Evolutionary conservation across 2,888 invertebrate genomes (phyloP).

Genomic region (Ophonus ardosiacus): DNA sequence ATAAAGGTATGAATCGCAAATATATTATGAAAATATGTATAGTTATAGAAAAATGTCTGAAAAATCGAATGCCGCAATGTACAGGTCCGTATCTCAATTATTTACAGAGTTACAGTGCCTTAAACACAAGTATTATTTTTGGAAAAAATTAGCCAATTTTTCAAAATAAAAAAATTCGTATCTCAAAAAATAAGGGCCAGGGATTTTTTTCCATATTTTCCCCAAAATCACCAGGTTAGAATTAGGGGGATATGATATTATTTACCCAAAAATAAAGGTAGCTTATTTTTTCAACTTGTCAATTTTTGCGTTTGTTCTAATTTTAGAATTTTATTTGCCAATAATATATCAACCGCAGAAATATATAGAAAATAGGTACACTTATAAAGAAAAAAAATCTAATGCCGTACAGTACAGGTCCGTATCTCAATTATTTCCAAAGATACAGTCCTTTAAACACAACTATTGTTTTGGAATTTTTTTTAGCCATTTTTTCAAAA

Average conservation of each 20-base stretch:
- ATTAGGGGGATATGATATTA: too few relatives aligned
- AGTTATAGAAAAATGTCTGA: not conserved
- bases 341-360: not conserved
- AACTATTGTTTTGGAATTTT: not conserved
- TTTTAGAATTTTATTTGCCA: not conserved
- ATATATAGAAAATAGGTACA: not conserved
- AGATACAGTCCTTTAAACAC: not conserved
- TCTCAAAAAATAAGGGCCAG: not conserved
- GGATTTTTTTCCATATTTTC: too few relatives aligned
- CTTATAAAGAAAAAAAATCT: not conserved
- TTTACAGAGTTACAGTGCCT: not conserved
- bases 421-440: not conserved
- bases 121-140: not conserved
- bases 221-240: too few relatives aligned
- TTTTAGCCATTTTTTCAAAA: not conserved
- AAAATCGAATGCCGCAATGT: not conserved
- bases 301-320: too few relatives aligned
- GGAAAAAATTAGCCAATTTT: not conserved
- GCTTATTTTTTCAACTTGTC: too few relatives aligned
- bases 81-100: not conserved
- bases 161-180: not conserved
- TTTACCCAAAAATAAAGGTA: too few relatives aligned
- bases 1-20: not conserved
- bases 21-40: not conserved
- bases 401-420: not conserved